These are phyloP conservation scores for Pteria penguin DNA, from an alignment of 2,888 invertebrate genomes.

Conservation along the genomic window DNA sequence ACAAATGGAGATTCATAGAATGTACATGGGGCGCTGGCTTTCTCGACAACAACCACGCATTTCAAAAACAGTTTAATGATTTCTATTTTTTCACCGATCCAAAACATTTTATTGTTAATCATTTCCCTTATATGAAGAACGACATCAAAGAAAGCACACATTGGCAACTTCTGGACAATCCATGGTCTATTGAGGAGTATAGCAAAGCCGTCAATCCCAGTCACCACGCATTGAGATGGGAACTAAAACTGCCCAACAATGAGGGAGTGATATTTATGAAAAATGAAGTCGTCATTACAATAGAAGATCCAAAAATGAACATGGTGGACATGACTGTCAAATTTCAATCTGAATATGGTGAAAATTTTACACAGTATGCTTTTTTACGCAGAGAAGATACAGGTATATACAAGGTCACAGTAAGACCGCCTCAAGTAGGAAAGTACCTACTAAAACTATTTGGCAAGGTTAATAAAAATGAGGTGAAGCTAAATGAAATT, in stretches of 20 bases:
- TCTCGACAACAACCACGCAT: constrained; percentile 36
- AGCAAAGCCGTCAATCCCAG: constrained; percentile 50
- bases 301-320: neutral
- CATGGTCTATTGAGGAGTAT: constrained; percentile 53
- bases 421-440: constrained; percentile 50
- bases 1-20: constrained; percentile 58
- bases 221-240: constrained; percentile 51
- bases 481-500: neutral
- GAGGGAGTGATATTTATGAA: constrained; percentile 49
- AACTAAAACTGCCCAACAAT: constrained; percentile 50
- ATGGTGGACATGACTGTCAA: constrained; percentile 17
- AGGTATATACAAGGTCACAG: constrained; percentile 46
- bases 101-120: constrained; percentile 56
- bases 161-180: constrained; percentile 61
- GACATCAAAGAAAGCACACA: constrained; percentile 44
- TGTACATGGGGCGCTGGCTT: constrained; percentile 61
- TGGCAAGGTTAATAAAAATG: constrained; percentile 33
- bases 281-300: constrained; percentile 44
- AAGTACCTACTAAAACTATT: constrained; percentile 47
- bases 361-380: neutral
- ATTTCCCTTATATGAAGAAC: constrained; percentile 57
- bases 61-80: constrained; percentile 54
- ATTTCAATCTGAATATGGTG: neutral
- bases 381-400: constrained; percentile 32
- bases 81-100: constrained; percentile 68